Base-by-base conservation (phyloP, 2,113 vertebrate genomes). In the Lucifuga dentata region DNA sequence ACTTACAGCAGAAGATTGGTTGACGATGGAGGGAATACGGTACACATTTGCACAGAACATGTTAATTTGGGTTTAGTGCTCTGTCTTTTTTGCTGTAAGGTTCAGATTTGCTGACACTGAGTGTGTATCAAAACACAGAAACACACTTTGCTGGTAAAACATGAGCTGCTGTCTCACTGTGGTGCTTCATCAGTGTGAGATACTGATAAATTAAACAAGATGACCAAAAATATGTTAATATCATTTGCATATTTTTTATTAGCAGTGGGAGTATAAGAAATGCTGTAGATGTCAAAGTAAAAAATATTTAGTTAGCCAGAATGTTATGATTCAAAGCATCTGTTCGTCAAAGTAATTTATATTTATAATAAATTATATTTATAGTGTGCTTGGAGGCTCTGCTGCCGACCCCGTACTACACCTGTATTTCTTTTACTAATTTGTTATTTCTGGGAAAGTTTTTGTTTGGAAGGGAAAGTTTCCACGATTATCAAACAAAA, bases 101-200 rank as follows among this genome's bases (percentile, higher is more conserved):
- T 60, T 10, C 52, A 56, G 40, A 53, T 7, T 15, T 63, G 23
- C 65, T 81, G 65, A 60, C 53, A 57, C 13, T 8, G 36, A 24
- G 16, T 41, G 13, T 23, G 44, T 2, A 20, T 5, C 12, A 68
- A 63, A 36, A 43, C 50, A 61, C 6, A 46, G 19, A 49, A 10
- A 15, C 46, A 49, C 46, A 26, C 20, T 2, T 3, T 1, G 8
- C 23, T 43, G 16, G 5, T 44, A 45, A 61, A 68, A 69, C 48
- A 62, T 3, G 12, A 33, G 33, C 33, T 3, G 40, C n/a, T 20
- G 9, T 48, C 63, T 26, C 0, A 10, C 50, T 56, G 45, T 26
- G 36, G 45, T 21, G 32, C 7, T 48, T 33, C 15, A 21, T 59
- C 52, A 51, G 68, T 40, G 43, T 24, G 29, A 20, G 39, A 41